Percentiles rank a stretch among this genome's conserved stretches.
Evolutionary conservation across 2,113 vertebrate species (phyloP).

Genomic region (Malurus melanocephalus): DNA sequence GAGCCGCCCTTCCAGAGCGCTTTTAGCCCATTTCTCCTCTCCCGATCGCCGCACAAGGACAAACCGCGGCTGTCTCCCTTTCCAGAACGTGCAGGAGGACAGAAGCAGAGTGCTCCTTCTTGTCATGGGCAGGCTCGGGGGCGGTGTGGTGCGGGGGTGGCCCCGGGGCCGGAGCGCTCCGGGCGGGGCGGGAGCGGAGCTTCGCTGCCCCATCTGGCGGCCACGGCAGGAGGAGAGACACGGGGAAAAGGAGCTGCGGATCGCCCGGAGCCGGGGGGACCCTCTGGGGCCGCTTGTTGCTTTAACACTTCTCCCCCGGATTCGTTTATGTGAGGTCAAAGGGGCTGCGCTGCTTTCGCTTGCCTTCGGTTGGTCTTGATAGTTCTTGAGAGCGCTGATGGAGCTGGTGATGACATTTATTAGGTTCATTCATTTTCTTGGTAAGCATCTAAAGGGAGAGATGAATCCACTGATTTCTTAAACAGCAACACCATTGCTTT

Average conservation of each 20-base stretch:
- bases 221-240: not conserved
- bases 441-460: not conserved
- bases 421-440: not conserved
- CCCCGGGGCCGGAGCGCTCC: not conserved
- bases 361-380: not conserved
- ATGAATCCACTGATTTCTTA: not conserved
- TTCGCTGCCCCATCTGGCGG: not conserved
- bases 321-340: not conserved
- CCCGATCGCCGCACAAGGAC: accelerated
- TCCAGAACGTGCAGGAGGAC: accelerated
- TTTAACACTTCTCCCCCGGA: not conserved
- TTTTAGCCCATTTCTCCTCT: not conserved
- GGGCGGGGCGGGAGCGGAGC: not conserved
- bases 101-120: accelerated
- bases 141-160: accelerated
- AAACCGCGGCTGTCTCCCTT: not conserved
- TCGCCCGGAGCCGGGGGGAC: accelerated
- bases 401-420: not conserved
- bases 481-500: not conserved
- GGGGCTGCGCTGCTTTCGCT: not conserved
- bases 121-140: accelerated
- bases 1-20: not conserved
- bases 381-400: not conserved
- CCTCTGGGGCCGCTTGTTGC: not conserved
- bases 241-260: no score